phyloP scores from a whole-genome alignment of 2,113 vertebrate genomes.

The Emydura subglobosa region DNA sequence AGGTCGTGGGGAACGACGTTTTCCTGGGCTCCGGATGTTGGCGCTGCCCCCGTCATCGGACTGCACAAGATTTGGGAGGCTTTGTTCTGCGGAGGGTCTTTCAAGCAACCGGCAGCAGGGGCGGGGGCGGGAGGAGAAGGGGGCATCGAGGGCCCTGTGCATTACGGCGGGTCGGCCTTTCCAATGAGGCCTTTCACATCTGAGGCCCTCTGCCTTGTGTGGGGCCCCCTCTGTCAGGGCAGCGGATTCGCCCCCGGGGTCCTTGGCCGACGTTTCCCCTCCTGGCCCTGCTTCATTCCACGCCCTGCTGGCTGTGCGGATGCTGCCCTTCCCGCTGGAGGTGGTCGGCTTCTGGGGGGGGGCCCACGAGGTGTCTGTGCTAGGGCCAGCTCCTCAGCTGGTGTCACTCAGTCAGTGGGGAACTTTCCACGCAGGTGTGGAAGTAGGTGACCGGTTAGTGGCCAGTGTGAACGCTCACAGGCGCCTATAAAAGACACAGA shows the following conservation, averaged over 20 bases:
- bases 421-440: no score
- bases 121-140: neutral
- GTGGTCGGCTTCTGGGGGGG: neutral
- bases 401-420: neutral
- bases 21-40: neutral
- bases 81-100: neutral
- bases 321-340: neutral
- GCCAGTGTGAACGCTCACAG: no score
- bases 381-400: neutral
- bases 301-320: neutral
- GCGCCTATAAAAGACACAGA: no score
- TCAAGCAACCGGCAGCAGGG: neutral
- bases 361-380: neutral
- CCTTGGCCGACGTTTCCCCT: neutral
- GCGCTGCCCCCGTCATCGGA: neutral
- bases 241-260: neutral
- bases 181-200: neutral
- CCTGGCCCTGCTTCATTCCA: neutral
- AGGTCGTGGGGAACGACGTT: neutral
- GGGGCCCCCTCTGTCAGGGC: neutral
- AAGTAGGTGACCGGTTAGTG: no score
- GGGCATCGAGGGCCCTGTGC: no score
- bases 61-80: neutral
- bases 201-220: neutral
- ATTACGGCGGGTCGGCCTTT: neutral